Evolutionary conservation across 1,140 invertebrate genomes (phyloP), one percentile per base, ranked within the genome.

Genomic region (Magallana angulata): DNA sequence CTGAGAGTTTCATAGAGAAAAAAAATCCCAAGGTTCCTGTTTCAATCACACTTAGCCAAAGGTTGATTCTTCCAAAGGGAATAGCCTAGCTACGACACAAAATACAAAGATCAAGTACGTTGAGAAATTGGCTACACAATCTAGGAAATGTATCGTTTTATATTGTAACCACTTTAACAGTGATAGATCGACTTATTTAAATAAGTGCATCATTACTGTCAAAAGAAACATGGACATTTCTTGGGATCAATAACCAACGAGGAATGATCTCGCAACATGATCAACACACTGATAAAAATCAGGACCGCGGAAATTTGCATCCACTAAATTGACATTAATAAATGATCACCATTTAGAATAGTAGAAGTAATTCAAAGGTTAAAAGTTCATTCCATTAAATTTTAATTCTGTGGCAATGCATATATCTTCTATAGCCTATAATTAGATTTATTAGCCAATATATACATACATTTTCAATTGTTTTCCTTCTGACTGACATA

Each of bases 141-240:
- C 60, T 64, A 7, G 16, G 60, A 64, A 64, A 64, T 64, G 60
- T 64, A 64, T 64, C 60, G 16, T 64, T 64, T 64, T 64, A 64
- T 64, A 12, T 64, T 5, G 60, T 64, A 18, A 8, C 60, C 7
- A 64, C 18, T 48, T 48, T 48, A 48, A 48, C 36, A 48, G 12
- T 64, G 60, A 64, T 64, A 18, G 60, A 64, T 64, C 16, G 60
- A 64, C 60, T n/a, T 64, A 64, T 64, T 64, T 64, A 64, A 64
- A 64, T 64, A n/a, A n/a, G 60, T 64, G 60, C 60, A 64, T 64
- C 60, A 64, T 64, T 64, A 64, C 60, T 64, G 60, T 16, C 60
- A 64, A 64, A 48, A 64, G 60, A 64, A n/a, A 64, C 60, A 64
- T 64, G 60, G 60, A 16, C 14, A 64, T 64, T 64, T 64, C 60